phyloP scores from a whole-genome alignment of 1,140 invertebrate species.

The Drosophila melanogaster region Release_6_plus_ISO1_MT NT_033779.5:5418501-5419000 shows the following conservation, averaged over 20 bases:
- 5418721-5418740: constrained; percentile 38
- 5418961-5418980: constrained; percentile 30
- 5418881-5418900: constrained; percentile 59
- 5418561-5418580: constrained; percentile 5
- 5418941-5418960: constrained; percentile 18
- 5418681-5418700: constrained; percentile 24
- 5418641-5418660: neutral
- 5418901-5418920: constrained; percentile 35
- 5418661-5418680: neutral
- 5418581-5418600: constrained; percentile 30
- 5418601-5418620: constrained; percentile 6
- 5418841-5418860: constrained; percentile 38
- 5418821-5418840: constrained; percentile 26
- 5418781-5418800: constrained; percentile 71
- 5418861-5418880: constrained; percentile 62
- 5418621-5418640: neutral
- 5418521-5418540: constrained; percentile 76
- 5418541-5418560: constrained; percentile 13
- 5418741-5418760: constrained; percentile 33
- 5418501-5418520: constrained; percentile 71
- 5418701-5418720: constrained; percentile 26
- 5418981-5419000: constrained; percentile 34
- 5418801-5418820: constrained; percentile 70
- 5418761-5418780: constrained; percentile 68
- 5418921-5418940: constrained; percentile 59